phyloP scores from a whole-genome alignment of 2,113 vertebrate genomes.

The Zosterops pallidus region DNA sequence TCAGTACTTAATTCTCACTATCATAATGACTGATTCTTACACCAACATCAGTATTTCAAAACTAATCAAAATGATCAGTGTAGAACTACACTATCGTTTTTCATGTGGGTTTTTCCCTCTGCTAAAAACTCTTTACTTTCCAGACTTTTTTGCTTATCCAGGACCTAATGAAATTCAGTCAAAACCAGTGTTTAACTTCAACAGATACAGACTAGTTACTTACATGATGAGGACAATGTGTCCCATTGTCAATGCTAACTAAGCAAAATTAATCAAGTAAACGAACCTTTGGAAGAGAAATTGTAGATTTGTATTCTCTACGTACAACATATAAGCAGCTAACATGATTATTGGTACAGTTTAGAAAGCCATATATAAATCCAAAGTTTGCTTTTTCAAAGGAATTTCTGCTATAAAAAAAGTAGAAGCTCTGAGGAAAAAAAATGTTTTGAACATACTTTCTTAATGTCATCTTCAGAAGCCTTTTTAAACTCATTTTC shows the following conservation, averaged over 20 bases:
- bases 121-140: background rate
- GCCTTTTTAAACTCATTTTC: conserved; percentile 99
- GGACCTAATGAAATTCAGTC: background rate
- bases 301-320: background rate
- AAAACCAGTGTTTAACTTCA: background rate
- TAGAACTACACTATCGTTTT: background rate
- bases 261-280: background rate
- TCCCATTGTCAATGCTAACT: background rate
- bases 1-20: background rate
- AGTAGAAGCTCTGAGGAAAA: background rate
- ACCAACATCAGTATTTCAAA: background rate
- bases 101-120: background rate
- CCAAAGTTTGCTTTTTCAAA: background rate
- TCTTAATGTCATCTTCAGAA: conserved; percentile 95
- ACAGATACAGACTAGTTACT: background rate
- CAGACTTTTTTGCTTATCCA: background rate
- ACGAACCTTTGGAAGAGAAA: background rate
- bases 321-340: background rate
- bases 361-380: background rate
- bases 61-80: background rate
- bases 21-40: background rate
- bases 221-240: background rate
- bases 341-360: background rate
- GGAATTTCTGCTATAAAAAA: background rate
- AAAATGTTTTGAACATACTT: conserved; percentile 76